Conservation (phyloP, 2,113 vertebrate species). For the Potamarius usumacintae region DNA sequence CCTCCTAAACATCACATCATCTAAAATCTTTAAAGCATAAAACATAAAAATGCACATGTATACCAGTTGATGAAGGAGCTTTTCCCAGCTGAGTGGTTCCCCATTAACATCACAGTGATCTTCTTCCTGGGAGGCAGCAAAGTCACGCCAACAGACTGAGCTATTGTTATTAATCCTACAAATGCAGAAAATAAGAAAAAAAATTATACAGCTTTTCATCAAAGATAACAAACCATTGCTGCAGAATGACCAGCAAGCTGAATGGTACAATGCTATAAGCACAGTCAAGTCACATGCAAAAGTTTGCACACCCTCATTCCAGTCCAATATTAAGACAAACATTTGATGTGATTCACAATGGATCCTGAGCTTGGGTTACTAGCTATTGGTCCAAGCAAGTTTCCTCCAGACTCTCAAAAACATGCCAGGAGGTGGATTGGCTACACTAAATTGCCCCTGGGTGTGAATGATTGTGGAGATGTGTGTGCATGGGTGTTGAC, state of each 20-base stretch:
- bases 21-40: background rate
- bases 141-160: constrained; percentile 73
- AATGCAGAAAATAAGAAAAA: background rate
- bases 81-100: constrained; percentile 84
- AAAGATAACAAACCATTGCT: background rate
- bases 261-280: background rate
- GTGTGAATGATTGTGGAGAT: too few species aligned
- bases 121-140: constrained; percentile 79
- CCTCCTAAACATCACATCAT: background rate
- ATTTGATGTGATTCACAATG: background rate
- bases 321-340: background rate
- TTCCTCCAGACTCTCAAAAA: background rate
- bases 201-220: background rate
- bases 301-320: background rate
- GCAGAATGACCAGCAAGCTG: background rate
- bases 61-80: constrained; percentile 86
- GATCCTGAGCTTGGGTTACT: background rate
- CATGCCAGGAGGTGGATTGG: background rate
- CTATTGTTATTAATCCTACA: constrained; percentile 75
- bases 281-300: background rate
- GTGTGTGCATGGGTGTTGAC: background rate
- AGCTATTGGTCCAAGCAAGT: background rate
- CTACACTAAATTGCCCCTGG: background rate
- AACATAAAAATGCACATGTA: background rate
- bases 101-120: constrained; percentile 82